Conservation (phyloP, 2,888 invertebrate genomes). For the Drosophila silvestris region DNA sequence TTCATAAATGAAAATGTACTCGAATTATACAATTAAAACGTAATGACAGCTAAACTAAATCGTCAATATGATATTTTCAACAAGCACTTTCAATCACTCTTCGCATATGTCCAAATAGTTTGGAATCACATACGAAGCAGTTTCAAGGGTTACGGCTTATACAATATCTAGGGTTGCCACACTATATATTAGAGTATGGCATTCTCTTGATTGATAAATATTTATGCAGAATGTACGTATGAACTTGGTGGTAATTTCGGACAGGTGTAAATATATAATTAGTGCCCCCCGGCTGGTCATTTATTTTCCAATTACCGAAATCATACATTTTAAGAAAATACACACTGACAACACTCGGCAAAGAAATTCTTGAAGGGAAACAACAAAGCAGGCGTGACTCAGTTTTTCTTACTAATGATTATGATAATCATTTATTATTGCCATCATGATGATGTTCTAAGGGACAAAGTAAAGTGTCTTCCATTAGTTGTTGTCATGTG, state of each 20-base stretch:
- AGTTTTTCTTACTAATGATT: conserved; percentile 7
- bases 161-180: not conserved
- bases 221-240: not conserved
- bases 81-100: not conserved
- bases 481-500: conserved; percentile 42
- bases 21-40: not conserved
- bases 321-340: not conserved
- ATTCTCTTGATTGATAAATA: not conserved
- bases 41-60: conserved; percentile 1
- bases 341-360: not conserved
- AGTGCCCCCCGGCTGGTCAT: not conserved
- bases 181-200: not conserved
- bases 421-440: not conserved
- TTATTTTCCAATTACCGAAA: conserved; percentile 25
- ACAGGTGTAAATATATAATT: conserved; percentile 22
- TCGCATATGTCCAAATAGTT: not conserved
- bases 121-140: not conserved
- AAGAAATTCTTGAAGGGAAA: not conserved
- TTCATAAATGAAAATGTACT: not conserved
- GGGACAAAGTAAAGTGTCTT: conserved; percentile 15
- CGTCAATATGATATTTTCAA: not conserved
- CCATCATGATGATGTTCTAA: conserved; percentile 10
- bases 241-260: not conserved
- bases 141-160: not conserved
- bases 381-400: conserved; percentile 30